These are phyloP conservation scores for Biston betularia DNA, from an alignment of 2,888 invertebrate species.

Conservation along the genomic window DNA sequence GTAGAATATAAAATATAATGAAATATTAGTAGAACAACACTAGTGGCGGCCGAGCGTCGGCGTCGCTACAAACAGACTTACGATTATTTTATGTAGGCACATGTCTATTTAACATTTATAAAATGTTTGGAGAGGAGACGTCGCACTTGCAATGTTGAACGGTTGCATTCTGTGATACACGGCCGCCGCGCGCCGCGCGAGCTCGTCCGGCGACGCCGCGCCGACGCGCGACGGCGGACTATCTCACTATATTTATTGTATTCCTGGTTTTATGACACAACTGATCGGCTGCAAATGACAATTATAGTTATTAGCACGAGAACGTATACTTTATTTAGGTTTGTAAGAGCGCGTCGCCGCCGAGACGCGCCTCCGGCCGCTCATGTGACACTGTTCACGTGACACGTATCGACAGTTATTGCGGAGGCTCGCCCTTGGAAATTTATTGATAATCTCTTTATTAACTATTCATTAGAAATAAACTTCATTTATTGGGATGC, in stretches of 20 bases:
- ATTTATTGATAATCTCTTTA: constrained; percentile 67
- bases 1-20: constrained; percentile 7
- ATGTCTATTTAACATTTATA: constrained; percentile 17
- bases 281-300: constrained; percentile 29
- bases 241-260: constrained; percentile 35
- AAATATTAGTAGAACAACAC: background rate
- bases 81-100: background rate
- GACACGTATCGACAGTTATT: constrained; percentile 49
- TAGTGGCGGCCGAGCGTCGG: background rate
- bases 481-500: constrained; percentile 74
- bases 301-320: constrained; percentile 27
- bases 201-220: background rate
- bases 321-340: constrained; percentile 17
- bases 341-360: background rate
- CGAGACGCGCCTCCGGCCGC: constrained; percentile 8
- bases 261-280: constrained; percentile 21
- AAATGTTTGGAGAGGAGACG: constrained; percentile 14
- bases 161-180: constrained; percentile 28
- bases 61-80: background rate
- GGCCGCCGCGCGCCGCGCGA: constrained; percentile 4
- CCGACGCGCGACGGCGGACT: constrained; percentile 15
- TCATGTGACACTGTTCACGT: constrained; percentile 47
- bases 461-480: constrained; percentile 73
- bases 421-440: constrained; percentile 43
- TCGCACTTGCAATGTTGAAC: constrained; percentile 24